phyloP scores from a whole-genome alignment of 2,797 vertebrate species.

The Tamandua tetradactyla region DNA sequence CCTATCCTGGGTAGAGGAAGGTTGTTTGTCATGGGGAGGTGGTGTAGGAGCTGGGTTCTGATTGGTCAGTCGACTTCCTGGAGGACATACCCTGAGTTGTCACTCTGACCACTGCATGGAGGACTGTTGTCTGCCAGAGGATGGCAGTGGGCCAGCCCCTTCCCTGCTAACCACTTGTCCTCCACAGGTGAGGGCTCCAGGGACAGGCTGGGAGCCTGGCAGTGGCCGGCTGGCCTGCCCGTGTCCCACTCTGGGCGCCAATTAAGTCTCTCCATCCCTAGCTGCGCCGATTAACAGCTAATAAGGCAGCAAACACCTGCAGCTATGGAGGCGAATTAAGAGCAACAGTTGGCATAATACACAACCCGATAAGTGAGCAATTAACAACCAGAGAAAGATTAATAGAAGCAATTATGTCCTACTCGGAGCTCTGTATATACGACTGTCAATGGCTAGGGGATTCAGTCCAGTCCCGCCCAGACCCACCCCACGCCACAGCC shows the following conservation, averaged over 20 bases:
- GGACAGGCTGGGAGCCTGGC: conserved; percentile 61
- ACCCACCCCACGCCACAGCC: conserved; percentile 53
- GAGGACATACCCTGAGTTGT: neutral
- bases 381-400: conserved; percentile 81
- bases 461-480: conserved; percentile 40
- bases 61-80: conserved; percentile 22
- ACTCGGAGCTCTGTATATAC: conserved; percentile 76
- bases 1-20: neutral
- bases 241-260: conserved; percentile 75
- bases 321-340: conserved; percentile 80
- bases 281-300: conserved; percentile 81
- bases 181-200: conserved; percentile 66
- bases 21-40: neutral
- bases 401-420: conserved; percentile 76
- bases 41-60: neutral
- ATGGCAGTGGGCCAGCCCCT: conserved; percentile 38
- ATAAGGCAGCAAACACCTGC: conserved; percentile 84
- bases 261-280: conserved; percentile 83
- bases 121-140: neutral
- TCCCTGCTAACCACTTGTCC: conserved; percentile 59
- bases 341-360: conserved; percentile 81
- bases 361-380: conserved; percentile 83
- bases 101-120: neutral
- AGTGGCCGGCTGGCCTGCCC: conserved; percentile 62
- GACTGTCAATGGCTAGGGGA: conserved; percentile 63